Base-by-base conservation (phyloP, 2,888 invertebrate genomes). In the Oscheius sp. region DNA sequence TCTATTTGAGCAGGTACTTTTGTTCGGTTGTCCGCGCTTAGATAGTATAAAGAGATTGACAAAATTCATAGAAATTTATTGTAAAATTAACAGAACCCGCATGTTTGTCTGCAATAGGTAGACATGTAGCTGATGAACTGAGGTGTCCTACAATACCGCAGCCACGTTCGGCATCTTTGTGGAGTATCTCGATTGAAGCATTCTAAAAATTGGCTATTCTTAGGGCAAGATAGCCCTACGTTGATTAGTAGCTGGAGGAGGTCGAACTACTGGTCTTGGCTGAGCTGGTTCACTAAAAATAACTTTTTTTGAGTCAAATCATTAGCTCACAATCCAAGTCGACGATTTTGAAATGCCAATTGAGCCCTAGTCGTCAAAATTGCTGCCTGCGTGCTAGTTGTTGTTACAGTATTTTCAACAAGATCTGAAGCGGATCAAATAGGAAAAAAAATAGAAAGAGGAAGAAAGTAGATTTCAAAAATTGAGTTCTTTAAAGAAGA, bases 101-200 rank as follows among this genome's bases (percentile, higher is more conserved):
- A 78, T 12, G 74, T 78, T 57, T 63, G 39, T 29, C 73, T 68
- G 45, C 78, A 78, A 68, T 71, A 72, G 10, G 65, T 37, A 15
- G 67, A 58, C 37, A 78, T 46, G 50, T 75, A 78, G 25, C 69
- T 69, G 23, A 71, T 66, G 57, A 75, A 72, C 15, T 68, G 70
- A 8, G 72, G 76, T 3, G 73, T 64, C 4, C 74, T 52, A 65
- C 83, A 83, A 73, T 75, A 81, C 25, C 66, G 72, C 4, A 71
- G 50, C 83, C 82, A 83, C 8, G 73, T 73, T 39, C 53, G 45
- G 55, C 83, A 84, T 12, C 78, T 65, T 15, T 68, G 69, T 34
- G 71, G 74, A 8, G 75, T 69, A 46, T 79, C 80, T 10, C 71
- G 69, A 71, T 80, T 78, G 20, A 70, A 45, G 37, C 80, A 80